Conservation (phyloP, 2,113 vertebrate species). For the Ctenomys sociabilis region DNA sequence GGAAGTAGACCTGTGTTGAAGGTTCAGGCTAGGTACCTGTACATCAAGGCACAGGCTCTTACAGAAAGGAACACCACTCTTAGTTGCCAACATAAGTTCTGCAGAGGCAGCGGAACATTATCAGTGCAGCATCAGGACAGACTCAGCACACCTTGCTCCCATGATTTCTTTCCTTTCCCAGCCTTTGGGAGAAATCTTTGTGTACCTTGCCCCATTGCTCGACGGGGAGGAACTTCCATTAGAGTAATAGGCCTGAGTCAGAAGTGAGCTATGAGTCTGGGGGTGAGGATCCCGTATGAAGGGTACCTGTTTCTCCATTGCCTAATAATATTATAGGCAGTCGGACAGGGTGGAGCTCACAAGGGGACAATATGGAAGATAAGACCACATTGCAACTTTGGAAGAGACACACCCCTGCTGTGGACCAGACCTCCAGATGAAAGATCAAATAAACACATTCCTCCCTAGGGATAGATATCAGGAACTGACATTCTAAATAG, state of each 20-base stretch:
- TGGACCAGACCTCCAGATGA: too few species aligned
- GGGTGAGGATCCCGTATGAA: background rate
- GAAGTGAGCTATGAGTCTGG: background rate
- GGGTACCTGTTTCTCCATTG: background rate
- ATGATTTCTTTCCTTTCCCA: background rate
- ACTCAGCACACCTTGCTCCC: fast-evolving
- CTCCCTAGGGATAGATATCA: too few species aligned
- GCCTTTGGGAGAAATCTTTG: background rate
- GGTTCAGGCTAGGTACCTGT: background rate
- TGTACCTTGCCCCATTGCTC: background rate
- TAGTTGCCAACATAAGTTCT: background rate
- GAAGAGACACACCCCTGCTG: too few species aligned
- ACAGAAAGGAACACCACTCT: background rate
- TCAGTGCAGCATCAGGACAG: background rate
- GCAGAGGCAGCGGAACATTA: background rate
- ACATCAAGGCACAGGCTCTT: background rate
- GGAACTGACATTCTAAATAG: too few species aligned
- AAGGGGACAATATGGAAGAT: too few species aligned
- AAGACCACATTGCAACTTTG: too few species aligned
- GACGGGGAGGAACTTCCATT: background rate
- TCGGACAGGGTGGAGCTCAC: too few species aligned
- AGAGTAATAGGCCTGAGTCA: background rate
- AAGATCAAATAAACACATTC: too few species aligned
- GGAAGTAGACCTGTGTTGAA: background rate
- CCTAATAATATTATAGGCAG: background rate